Evolutionary conservation across 2,888 invertebrate genomes (phyloP).

Genomic region (Drosophila quinaria): DNA sequence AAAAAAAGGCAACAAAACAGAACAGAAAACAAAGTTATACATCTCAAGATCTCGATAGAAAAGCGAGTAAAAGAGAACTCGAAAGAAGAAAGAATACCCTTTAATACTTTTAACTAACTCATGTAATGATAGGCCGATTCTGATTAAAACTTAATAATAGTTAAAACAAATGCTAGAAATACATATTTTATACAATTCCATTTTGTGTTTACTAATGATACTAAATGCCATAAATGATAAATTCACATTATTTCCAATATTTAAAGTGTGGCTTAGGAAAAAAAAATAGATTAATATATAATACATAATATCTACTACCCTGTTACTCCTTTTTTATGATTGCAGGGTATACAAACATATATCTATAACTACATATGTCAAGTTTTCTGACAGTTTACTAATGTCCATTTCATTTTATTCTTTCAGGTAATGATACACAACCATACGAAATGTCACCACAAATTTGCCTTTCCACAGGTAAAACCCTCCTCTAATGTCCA

Average conservation of each 20-base stretch:
- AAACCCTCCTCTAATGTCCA: constrained; percentile 30
- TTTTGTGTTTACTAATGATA: too few species aligned
- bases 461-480: constrained; percentile 50
- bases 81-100: not conserved
- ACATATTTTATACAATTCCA: too few species aligned
- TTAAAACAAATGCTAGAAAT: too few species aligned
- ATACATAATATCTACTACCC: not conserved
- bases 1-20: not conserved
- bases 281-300: not conserved
- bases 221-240: too few species aligned
- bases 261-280: too few species aligned
- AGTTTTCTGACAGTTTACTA: constrained; percentile 9
- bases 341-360: constrained; percentile 3
- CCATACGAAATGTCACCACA: constrained; percentile 27
- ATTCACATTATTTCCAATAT: too few species aligned
- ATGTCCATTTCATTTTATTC: constrained; percentile 28
- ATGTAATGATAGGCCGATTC: not conserved
- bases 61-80: not conserved
- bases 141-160: too few species aligned
- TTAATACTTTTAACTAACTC: not conserved
- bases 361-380: constrained; percentile 1
- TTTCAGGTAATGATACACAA: constrained; percentile 68
- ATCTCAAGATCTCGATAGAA: constrained; percentile 1
- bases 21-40: constrained; percentile 5
- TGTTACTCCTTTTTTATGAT: not conserved